phyloP scores from a whole-genome alignment of 2,797 vertebrate genomes.

The Malacoctenus gilli region DNA sequence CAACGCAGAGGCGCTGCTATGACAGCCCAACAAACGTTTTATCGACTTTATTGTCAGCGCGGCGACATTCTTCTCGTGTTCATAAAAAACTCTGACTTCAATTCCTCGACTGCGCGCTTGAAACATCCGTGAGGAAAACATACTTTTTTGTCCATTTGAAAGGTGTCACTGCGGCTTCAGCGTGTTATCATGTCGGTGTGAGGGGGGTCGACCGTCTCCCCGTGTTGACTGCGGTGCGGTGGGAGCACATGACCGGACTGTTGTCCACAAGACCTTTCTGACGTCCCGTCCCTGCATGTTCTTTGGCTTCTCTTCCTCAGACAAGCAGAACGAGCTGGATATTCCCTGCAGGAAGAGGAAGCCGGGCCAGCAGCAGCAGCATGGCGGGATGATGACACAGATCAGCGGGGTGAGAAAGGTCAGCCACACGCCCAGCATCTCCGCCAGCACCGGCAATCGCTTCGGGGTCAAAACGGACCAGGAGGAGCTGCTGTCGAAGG shows the following conservation, averaged over 20 bases:
- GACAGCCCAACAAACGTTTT: no score
- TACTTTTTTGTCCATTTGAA: no score
- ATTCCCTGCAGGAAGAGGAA: conserved; percentile 96
- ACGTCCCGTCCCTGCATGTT: no score
- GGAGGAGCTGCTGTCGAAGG: conserved; percentile 95
- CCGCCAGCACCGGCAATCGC: conserved; percentile 86
- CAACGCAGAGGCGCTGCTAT: no score
- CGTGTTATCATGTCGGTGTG: conserved; percentile 32
- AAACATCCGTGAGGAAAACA: conserved; percentile 2
- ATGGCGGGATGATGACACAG: conserved; percentile 90
- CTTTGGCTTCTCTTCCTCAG: conserved; percentile 65
- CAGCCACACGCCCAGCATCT: conserved; percentile 88
- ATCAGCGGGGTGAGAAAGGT: conserved; percentile 96
- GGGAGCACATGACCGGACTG: not conserved
- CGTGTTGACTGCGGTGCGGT: conserved; percentile 5
- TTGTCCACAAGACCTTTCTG: no score
- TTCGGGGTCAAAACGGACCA: conserved; percentile 96
- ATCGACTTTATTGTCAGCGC: no score
- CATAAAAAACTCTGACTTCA: no score
- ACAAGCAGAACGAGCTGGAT: conserved; percentile 98
- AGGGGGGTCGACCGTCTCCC: conserved; percentile 32
- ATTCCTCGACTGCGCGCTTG: no score
- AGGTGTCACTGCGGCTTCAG: conserved; percentile 19
- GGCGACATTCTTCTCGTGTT: no score
- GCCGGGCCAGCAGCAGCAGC: conserved; percentile 83